These are phyloP conservation scores for Hippocampus comes DNA, from an alignment of 2,113 vertebrate genomes.

Conservation along the genomic window DNA sequence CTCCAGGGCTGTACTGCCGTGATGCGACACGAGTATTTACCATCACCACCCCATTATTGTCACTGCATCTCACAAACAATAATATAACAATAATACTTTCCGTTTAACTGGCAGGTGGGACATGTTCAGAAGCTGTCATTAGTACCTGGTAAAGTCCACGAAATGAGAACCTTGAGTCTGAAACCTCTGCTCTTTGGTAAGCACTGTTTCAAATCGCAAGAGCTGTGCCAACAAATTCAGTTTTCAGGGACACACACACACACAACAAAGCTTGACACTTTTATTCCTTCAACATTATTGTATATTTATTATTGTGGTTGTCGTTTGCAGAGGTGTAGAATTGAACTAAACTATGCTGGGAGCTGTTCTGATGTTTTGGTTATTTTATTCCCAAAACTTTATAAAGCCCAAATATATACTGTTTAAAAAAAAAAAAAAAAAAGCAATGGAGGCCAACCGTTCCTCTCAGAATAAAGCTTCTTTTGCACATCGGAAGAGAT, in stretches of 20 bases:
- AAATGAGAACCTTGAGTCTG: conserved; percentile 89
- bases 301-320: background rate
- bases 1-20: background rate
- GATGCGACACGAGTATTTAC: background rate
- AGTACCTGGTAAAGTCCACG: conserved; percentile 77
- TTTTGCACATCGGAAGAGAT: conserved; percentile 7
- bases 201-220: conserved; percentile 20
- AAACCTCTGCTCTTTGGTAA: conserved; percentile 95
- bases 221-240: background rate
- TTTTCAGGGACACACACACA: background rate
- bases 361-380: background rate
- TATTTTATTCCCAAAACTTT: background rate
- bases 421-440: no score
- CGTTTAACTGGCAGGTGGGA: conserved; percentile 77
- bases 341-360: background rate
- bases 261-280: background rate
- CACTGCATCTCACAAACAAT: background rate
- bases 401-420: background rate
- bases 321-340: background rate
- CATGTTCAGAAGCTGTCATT: conserved; percentile 88
- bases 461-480: background rate
- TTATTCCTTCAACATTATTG: background rate
- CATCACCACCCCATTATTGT: background rate
- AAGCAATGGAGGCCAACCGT: background rate
- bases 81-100: no score